These are phyloP conservation scores for Macaria liturata DNA, from an alignment of 2,888 invertebrate species.

Conservation along the genomic window DNA sequence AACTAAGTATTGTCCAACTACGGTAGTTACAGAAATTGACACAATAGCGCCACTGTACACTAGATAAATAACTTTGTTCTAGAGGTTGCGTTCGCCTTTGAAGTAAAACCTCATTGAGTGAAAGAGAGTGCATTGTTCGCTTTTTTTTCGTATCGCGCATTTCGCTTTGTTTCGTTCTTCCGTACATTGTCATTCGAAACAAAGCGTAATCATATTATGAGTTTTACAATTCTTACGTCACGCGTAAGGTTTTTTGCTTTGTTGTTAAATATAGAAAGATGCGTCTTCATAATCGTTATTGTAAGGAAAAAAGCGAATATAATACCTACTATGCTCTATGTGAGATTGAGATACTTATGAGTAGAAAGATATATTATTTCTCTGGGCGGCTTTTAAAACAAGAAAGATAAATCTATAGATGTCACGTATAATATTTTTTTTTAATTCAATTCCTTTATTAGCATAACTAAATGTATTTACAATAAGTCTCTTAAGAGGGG, in stretches of 20 bases:
- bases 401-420: no score
- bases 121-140: slow-evolving; percentile 65
- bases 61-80: background rate
- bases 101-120: slow-evolving; percentile 40
- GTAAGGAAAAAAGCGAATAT: no score
- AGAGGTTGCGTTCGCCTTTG: slow-evolving; percentile 23
- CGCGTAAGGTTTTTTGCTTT: slow-evolving; percentile 32
- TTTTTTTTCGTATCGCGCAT: slow-evolving; percentile 51
- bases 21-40: background rate
- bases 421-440: no score
- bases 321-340: no score
- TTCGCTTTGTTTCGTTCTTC: slow-evolving; percentile 58
- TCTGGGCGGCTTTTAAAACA: no score
- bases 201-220: slow-evolving; percentile 32
- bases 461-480: no score
- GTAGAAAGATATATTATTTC: no score
- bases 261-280: slow-evolving; percentile 1
- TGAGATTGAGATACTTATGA: no score
- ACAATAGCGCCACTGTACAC: background rate
- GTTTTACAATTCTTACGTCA: slow-evolving; percentile 31
- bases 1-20: background rate
- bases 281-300: no score
- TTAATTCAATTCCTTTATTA: no score
- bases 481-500: no score
- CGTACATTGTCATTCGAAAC: slow-evolving; percentile 63